phyloP scores from a whole-genome alignment of 2,113 vertebrate genomes.

The Calidris pygmaea region DNA sequence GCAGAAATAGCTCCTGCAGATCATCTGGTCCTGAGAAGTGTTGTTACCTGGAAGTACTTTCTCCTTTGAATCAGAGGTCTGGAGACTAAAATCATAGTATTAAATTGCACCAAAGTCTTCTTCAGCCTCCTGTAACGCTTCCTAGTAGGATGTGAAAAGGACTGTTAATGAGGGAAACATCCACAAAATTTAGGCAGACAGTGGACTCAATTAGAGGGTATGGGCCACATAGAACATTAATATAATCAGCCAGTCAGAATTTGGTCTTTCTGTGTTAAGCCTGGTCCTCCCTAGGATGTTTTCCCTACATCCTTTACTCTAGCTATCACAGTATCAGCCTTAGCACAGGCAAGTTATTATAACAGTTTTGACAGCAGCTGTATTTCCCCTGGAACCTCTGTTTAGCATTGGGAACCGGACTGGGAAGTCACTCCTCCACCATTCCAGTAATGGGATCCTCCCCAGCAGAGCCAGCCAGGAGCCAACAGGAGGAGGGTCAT shows the following conservation, averaged over 20 bases:
- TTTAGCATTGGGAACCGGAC: not conserved
- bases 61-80: slow-evolving; percentile 74
- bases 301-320: not conserved
- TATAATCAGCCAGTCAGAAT: not conserved
- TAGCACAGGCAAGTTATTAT: not conserved
- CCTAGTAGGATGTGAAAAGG: slow-evolving; percentile 49
- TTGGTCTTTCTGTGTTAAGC: not conserved
- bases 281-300: not conserved
- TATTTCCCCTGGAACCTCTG: not conserved
- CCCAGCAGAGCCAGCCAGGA: not conserved
- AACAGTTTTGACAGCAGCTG: not conserved
- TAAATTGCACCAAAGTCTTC: slow-evolving; percentile 80
- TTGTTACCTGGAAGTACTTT: slow-evolving; percentile 73
- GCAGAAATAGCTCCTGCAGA: not conserved
- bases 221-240: not conserved
- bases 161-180: not conserved
- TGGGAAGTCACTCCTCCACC: not conserved
- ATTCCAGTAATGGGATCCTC: not conserved
- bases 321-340: not conserved
- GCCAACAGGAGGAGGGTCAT: not conserved
- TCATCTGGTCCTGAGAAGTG: not conserved
- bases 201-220: not conserved
- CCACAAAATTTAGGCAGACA: not conserved
- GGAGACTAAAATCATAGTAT: slow-evolving; percentile 80
- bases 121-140: slow-evolving; percentile 82